These are phyloP conservation scores for Noctua pronuba DNA, from an alignment of 2,888 invertebrate species.

Conservation along the genomic window DNA sequence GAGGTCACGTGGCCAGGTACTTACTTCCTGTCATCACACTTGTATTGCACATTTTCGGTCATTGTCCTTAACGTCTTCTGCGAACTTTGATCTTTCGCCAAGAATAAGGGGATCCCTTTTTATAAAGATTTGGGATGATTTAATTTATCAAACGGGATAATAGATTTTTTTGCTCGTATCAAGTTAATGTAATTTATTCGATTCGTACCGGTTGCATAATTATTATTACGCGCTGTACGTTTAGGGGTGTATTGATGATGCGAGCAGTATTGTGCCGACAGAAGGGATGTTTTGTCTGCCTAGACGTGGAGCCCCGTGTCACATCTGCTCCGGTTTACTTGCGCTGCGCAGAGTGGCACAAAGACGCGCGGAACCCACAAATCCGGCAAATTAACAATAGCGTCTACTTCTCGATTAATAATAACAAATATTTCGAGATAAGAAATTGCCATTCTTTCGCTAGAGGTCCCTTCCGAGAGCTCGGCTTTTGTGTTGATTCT, in stretches of 20 bases:
- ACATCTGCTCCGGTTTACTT: conserved; percentile 88
- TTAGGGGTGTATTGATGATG: conserved; percentile 79
- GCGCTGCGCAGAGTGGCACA: conserved; percentile 74
- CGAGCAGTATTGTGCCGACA: conserved; percentile 71
- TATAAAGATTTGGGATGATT: conserved; percentile 62
- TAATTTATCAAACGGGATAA: conserved; percentile 71
- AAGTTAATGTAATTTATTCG: conserved; percentile 66
- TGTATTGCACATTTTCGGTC: conserved; percentile 77
- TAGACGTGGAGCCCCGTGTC: conserved; percentile 75
- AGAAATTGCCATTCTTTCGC: conserved; percentile 89
- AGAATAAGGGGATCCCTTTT: conserved; percentile 37
- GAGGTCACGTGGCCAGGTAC: conserved; percentile 85
- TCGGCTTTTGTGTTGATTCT: conserved; percentile 89
- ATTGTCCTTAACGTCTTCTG: conserved; percentile 62
- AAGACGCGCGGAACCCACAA: conserved; percentile 77
- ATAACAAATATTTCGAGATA: conserved; percentile 86
- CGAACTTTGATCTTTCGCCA: conserved; percentile 45
- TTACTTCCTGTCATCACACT: conserved; percentile 79
- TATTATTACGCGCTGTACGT: conserved; percentile 73
- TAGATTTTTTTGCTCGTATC: conserved; percentile 59
- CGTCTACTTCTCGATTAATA: conserved; percentile 83
- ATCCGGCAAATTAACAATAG: conserved; percentile 86
- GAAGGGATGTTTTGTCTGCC: conserved; percentile 80
- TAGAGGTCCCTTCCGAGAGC: conserved; percentile 88
- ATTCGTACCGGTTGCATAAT: conserved; percentile 71